Conservation (phyloP, 1,140 invertebrate species). For the Drosophila melanica region DNA sequence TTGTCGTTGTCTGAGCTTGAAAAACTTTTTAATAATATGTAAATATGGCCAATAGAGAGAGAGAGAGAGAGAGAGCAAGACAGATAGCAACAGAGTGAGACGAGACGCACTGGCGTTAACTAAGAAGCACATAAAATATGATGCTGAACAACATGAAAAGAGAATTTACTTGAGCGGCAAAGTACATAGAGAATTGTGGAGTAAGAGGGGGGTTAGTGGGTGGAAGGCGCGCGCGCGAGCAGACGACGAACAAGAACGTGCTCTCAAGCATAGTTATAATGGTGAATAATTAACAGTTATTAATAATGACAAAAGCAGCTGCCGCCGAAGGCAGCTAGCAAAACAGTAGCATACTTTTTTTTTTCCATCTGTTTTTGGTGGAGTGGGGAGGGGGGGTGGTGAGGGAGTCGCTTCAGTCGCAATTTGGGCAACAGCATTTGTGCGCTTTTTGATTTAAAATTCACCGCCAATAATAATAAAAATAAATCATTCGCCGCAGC, state of each 20-base stretch:
- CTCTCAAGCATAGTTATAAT: constrained; percentile 68
- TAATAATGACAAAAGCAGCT: constrained; percentile 83
- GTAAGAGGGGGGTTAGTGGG: background rate
- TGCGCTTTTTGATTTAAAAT: constrained; percentile 76
- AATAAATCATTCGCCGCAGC: constrained; percentile 64
- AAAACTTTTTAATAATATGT: constrained; percentile 81
- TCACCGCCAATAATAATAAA: constrained; percentile 81
- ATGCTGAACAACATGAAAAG: constrained; percentile 75
- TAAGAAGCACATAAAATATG: constrained; percentile 75
- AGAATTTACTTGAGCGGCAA: constrained; percentile 58
- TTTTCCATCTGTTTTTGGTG: background rate
- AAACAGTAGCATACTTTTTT: constrained; percentile 59
- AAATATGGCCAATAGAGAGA: constrained; percentile 61
- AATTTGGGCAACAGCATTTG: constrained; percentile 49
- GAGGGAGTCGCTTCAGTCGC: background rate
- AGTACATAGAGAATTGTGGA: constrained; percentile 40
- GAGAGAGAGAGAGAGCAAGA: background rate
- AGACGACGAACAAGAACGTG: constrained; percentile 52
- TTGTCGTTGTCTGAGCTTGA: constrained; percentile 45
- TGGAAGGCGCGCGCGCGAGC: background rate
- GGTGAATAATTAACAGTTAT: constrained; percentile 83
- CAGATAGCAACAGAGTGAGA: constrained; percentile 10
- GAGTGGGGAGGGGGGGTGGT: background rate
- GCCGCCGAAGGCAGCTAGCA: constrained; percentile 62
- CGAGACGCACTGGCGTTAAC: constrained; percentile 60